Percentiles rank a stretch among this genome's conserved stretches.
Evolutionary conservation across 2,888 invertebrate species (phyloP).

Genomic region (Dryomyza anilis): DNA sequence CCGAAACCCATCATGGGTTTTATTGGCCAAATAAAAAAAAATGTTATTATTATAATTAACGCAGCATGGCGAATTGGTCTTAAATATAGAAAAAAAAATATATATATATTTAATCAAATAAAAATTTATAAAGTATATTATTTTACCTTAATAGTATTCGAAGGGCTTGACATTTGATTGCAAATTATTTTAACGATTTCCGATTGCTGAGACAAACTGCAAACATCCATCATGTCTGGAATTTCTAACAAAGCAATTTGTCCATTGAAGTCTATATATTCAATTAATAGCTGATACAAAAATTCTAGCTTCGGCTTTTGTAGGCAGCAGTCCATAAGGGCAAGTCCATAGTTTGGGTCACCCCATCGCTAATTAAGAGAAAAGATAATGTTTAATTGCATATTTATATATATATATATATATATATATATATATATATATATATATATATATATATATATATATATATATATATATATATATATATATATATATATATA

Average conservation of each 20-base stretch:
- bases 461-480: too few species aligned
- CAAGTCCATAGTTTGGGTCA: constrained; percentile 86
- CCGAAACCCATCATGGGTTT: too few species aligned
- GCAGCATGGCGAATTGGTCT: too few species aligned
- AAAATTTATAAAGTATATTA: background rate
- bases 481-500: too few species aligned
- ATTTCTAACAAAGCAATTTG: constrained; percentile 49
- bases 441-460: too few species aligned
- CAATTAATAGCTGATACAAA: constrained; percentile 49
- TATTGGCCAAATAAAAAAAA: too few species aligned
- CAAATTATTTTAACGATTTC: constrained; percentile 48
- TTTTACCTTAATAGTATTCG: constrained; percentile 48
- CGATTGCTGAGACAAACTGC: constrained; percentile 42
- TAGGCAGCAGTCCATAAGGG: constrained; percentile 80
- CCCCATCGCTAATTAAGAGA: constrained; percentile 63
- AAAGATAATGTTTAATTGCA: constrained; percentile 1
- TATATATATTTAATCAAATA: background rate
- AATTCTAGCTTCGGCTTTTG: constrained; percentile 64
- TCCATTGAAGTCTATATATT: constrained; percentile 50
- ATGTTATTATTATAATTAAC: too few species aligned
- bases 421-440: too few species aligned
- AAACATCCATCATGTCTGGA: constrained; percentile 52
- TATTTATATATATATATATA: too few species aligned
- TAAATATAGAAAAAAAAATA: background rate
- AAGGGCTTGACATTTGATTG: constrained; percentile 51